Conservation (phyloP, 1,140 invertebrate genomes). For the Halictus rubicundus region DNA sequence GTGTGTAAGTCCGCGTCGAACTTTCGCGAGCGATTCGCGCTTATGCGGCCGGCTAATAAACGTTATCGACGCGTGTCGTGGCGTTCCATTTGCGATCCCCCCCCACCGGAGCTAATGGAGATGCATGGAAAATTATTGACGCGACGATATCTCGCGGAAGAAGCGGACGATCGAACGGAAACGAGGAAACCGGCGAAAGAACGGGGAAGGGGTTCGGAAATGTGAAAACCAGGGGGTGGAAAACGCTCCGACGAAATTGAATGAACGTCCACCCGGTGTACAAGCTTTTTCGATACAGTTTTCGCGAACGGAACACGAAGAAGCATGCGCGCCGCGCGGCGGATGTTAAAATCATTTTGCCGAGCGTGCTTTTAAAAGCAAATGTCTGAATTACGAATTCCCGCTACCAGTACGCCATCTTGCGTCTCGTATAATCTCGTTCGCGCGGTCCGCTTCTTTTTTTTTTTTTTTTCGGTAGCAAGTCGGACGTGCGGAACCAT, state of each 20-base stretch:
- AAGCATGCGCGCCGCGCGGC: not conserved
- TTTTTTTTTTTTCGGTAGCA: not conserved
- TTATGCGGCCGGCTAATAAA: conserved; percentile 32
- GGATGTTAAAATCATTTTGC: conserved; percentile 4
- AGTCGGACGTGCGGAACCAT: not conserved
- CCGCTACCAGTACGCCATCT: not conserved
- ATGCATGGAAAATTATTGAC: not conserved
- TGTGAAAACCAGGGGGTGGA: no score
- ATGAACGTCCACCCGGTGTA: conserved; percentile 1
- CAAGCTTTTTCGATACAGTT: not conserved
- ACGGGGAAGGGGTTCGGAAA: not conserved
- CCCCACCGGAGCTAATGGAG: conserved; percentile 17
- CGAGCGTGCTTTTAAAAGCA: not conserved
- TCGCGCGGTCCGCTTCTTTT: not conserved
- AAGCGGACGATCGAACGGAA: not conserved
- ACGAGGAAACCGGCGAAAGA: not conserved
- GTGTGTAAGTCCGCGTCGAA: no score
- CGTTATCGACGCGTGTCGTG: conserved; percentile 4
- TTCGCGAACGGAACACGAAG: not conserved
- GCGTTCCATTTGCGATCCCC: conserved; percentile 11
- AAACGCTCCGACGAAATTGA: not conserved
- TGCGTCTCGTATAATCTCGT: conserved; percentile 6
- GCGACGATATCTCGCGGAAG: conserved; percentile 4
- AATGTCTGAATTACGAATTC: not conserved
- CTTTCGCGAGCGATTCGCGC: no score